Conservation (phyloP, 2,113 vertebrate species). For the Hippocampus mohnikei region DNA sequence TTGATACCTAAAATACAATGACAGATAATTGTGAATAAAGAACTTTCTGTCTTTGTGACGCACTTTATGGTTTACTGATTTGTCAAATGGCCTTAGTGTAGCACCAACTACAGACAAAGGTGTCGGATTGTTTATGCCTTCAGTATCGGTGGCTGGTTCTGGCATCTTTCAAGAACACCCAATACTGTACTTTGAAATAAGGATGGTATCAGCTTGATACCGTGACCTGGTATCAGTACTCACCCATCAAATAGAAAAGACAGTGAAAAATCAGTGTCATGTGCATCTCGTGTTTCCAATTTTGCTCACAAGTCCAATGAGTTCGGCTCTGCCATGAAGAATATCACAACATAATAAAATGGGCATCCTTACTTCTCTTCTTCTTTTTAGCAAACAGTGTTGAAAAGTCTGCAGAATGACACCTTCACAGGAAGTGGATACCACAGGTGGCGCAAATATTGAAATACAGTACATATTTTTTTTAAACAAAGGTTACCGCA, state of each 20-base stretch:
- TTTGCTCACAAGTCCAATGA: conserved; percentile 43
- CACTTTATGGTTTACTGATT: too few relatives aligned
- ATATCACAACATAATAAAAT: conserved; percentile 3
- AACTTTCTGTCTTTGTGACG: too few relatives aligned
- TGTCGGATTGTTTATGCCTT: too few relatives aligned
- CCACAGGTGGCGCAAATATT: conserved; percentile 78
- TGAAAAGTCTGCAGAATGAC: conserved; percentile 82
- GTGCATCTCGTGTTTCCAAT: conserved; percentile 68
- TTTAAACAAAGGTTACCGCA: background rate
- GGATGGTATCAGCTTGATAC: too few relatives aligned
- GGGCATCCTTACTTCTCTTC: background rate
- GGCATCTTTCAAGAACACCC: too few relatives aligned
- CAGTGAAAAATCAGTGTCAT: conserved; percentile 28
- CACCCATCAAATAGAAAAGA: background rate
- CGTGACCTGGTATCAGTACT: too few relatives aligned
- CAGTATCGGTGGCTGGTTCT: too few relatives aligned
- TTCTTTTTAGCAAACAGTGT: conserved; percentile 87
- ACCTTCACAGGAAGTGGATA: conserved; percentile 92
- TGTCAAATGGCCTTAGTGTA: too few relatives aligned
- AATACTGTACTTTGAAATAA: too few relatives aligned
- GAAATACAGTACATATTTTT: background rate
- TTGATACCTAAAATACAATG: too few relatives aligned
- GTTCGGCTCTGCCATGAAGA: conserved; percentile 34
- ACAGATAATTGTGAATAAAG: too few relatives aligned
- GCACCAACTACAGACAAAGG: too few relatives aligned